Evolutionary conservation across 2,797 vertebrate species (phyloP).

Genomic region (Liasis olivaceus): DNA sequence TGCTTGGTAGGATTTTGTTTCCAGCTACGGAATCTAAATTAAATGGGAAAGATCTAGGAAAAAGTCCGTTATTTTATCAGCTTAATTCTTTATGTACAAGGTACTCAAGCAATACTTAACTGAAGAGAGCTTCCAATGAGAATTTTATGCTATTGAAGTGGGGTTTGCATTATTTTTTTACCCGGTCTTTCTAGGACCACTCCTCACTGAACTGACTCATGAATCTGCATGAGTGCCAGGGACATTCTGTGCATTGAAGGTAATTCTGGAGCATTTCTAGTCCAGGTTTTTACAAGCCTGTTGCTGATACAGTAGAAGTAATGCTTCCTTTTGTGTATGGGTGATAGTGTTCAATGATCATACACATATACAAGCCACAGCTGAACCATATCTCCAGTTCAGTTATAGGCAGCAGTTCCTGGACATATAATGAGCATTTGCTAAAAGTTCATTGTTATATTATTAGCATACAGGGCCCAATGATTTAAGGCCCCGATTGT

Average conservation of each 20-base stretch:
- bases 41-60: constrained; percentile 54
- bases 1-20: constrained; percentile 51
- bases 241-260: neutral
- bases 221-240: neutral
- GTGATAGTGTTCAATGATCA: neutral
- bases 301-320: too few relatives aligned
- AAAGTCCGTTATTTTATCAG: constrained; percentile 60
- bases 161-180: neutral
- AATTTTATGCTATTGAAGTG: neutral
- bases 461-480: too few relatives aligned
- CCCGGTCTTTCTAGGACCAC: neutral
- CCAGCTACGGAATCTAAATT: constrained; percentile 63
- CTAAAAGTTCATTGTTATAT: too few relatives aligned
- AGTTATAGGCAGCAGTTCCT: neutral
- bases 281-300: too few relatives aligned
- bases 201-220: neutral
- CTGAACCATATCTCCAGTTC: neutral
- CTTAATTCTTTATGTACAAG: constrained; percentile 32
- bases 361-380: neutral
- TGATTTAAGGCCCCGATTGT: too few relatives aligned
- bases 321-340: too few relatives aligned
- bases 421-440: too few relatives aligned
- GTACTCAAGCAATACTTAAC: constrained; percentile 50
- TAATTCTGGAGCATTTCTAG: neutral
- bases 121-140: constrained; percentile 31